Evolutionary conservation across 1,140 invertebrate species (phyloP).

Genomic region (Schmidtea mediterranea): DNA sequence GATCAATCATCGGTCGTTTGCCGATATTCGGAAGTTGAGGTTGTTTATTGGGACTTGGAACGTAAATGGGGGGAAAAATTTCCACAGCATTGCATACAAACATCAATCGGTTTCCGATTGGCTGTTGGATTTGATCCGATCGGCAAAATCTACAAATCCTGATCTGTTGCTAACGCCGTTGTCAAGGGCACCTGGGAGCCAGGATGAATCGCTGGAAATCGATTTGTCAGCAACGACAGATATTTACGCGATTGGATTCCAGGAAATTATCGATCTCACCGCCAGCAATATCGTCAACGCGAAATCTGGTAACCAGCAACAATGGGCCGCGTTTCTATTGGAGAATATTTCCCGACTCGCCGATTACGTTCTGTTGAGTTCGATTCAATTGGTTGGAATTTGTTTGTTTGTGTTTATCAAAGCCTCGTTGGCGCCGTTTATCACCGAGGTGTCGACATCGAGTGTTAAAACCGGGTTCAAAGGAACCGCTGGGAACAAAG

Average conservation of each 20-base stretch:
- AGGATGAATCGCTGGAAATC: too few species aligned
- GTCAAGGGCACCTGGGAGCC: too few species aligned
- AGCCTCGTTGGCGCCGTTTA: conserved; percentile 16
- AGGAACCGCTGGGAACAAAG: conserved; percentile 68
- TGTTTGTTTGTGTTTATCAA: conserved; percentile 77
- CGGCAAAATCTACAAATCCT: conserved; percentile 7
- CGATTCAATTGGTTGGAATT: conserved; percentile 85
- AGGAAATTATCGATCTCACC: conserved; percentile 96
- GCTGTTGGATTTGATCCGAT: conserved; percentile 44
- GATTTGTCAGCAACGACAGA: conserved; percentile 29
- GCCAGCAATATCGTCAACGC: conserved; percentile 89
- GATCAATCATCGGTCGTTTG: conserved; percentile 50
- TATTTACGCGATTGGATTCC: conserved; percentile 86
- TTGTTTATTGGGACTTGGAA: conserved; percentile 86
- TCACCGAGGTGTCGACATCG: conserved; percentile 61
- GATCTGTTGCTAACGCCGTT: conserved; percentile 13
- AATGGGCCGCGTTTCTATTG: conserved; percentile 30
- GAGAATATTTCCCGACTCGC: conserved; percentile 61
- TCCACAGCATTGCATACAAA: conserved; percentile 78
- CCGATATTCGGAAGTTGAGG: conserved; percentile 39
- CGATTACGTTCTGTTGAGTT: conserved; percentile 66
- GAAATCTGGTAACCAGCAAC: conserved; percentile 28
- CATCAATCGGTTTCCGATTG: conserved; percentile 67
- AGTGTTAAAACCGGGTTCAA: conserved; percentile 89
- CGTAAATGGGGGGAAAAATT: conserved; percentile 95